Evolutionary conservation across 1,140 invertebrate genomes (phyloP), one percentile per base, ranked within the genome.

Genomic region (Caenorhabditis remanei): DNA sequence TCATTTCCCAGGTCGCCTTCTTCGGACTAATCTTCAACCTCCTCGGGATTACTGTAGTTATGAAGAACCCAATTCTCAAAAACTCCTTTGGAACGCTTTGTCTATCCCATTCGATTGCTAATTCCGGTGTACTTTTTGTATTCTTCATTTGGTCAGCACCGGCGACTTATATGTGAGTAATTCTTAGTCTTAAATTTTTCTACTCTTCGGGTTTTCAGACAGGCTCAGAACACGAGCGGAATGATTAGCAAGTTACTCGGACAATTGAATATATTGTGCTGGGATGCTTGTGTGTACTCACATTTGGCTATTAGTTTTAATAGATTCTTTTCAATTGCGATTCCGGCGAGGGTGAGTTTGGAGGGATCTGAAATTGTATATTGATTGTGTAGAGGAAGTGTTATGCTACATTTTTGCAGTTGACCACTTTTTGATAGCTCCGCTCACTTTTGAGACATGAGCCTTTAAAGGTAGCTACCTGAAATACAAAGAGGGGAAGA

Each of bases 231-330:
- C 50, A 32, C 65, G 9, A 24, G 13, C 8, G 21, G 63, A 0
- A 50, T 56, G n/a, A 9, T 75, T 4, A 53, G 85, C 40, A 85
- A 85, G 21, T 9, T 85, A 4, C 65, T 85, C 4, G 85, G 85
- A 40, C 85, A 85, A 24, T 16, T 85, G 46, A 85, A 85, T 32
- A 85, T 85, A 16, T 56, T 75, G 13, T 75, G 63, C 53, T 85
- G 85, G 85, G 67, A 85, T 65, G 85, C 50, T 19, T 85, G 85
- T 85, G 85, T 79, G 2, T 85, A 85, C 43, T 85, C 85, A 46
- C 85, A 85, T 85, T 56, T 85, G 65, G 65, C 85, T 16, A 85
- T 85, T 21, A 67, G 32, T 21, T 79, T 79, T n/a, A 79, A 79
- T 79, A 19, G 71, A 50, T 79, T 79, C 0, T 50, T 79, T 32